Conservation (phyloP, 2,888 invertebrate species). For the Galerucella calmariensis region DNA sequence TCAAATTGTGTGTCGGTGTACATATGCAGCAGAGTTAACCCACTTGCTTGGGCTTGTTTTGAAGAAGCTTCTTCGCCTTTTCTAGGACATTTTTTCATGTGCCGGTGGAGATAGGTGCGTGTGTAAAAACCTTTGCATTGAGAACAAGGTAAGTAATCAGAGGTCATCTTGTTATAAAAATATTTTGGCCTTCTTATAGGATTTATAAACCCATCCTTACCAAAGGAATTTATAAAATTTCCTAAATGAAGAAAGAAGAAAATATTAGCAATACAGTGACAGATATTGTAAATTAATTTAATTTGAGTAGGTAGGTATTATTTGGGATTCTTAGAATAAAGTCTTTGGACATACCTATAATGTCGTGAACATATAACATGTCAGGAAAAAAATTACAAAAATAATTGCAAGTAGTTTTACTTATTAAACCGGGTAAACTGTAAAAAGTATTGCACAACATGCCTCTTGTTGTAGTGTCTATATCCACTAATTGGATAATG, state of each 20-base stretch:
- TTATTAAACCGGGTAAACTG: too few species aligned
- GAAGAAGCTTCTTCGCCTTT: constrained; percentile 10
- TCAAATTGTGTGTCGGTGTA: constrained; percentile 9
- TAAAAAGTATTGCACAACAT: too few species aligned
- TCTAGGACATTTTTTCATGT: constrained; percentile 7
- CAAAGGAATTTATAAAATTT: constrained; percentile 20
- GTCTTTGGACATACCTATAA: too few species aligned
- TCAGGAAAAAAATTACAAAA: too few species aligned
- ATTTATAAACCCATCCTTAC: constrained; percentile 20
- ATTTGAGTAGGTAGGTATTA: too few species aligned
- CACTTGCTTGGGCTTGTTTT: constrained; percentile 20
- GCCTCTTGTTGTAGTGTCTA: too few species aligned
- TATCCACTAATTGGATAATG: too few species aligned
- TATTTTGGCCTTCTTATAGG: constrained; percentile 21
- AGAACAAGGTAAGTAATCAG: constrained; percentile 17
- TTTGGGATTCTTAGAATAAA: too few species aligned
- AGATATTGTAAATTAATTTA: too few species aligned
- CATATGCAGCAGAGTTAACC: constrained; percentile 19
- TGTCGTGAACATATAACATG: too few species aligned
- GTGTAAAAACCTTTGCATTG: constrained; percentile 17
- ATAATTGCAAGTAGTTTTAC: too few species aligned
- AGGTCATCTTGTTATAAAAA: constrained; percentile 8
- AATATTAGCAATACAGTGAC: too few species aligned
- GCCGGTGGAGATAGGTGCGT: constrained; percentile 12
- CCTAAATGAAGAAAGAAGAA: background rate